Evolutionary conservation across 53 echinoderm and acorn worm genomes (phyloP), one percentile per base, ranked within the genome.

Genomic region (Stichopus horrens): DNA sequence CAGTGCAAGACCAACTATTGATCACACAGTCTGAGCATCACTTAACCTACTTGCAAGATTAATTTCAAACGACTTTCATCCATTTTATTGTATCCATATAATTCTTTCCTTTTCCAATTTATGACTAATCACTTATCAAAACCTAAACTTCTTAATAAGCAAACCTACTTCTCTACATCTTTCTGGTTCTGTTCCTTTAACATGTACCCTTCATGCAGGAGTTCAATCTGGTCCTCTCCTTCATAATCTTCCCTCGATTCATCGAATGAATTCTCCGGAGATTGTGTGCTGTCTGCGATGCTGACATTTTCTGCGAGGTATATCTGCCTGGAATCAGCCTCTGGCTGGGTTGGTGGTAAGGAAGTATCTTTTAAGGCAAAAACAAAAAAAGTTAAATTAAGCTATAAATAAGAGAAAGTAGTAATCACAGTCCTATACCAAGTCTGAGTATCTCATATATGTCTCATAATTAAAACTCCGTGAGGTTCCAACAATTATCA

Each of bases 291-390:
- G 87, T 87, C 87, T 7, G 75, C 87, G 0, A 87, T 23, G 18
- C 74, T 87, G 4, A 59, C 86, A 53, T 23, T 68, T n/a, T 87
- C 87, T 74, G 16, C 87, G 60, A 92, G 56, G 54, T 73, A 92
- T 55, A 92, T 90, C 37, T 90, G 92, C 79, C 92, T 87, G 54
- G 92, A 86, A 55, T 73, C 87, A 18, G 74, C 87, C n/a, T 87
- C 74, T 18, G 74, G 74, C 13, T 54, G 54, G n/a, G 4, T 74
- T 10, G 74, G 75, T 2, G 14, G 13, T 13, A 23, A 67, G 22
- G 11, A 57, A 7, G 57, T 20, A 55, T 56, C 82, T 56, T 37
- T 37, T 1, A 67, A 67, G n/a, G 68, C 68, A 67, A n/a, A 11
- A 11, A 67, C 1, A 67, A 67, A 11, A 67, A 11, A 67, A 67